phyloP scores from a whole-genome alignment of 2,797 vertebrate species.

The Cetoscarus ocellatus region DNA sequence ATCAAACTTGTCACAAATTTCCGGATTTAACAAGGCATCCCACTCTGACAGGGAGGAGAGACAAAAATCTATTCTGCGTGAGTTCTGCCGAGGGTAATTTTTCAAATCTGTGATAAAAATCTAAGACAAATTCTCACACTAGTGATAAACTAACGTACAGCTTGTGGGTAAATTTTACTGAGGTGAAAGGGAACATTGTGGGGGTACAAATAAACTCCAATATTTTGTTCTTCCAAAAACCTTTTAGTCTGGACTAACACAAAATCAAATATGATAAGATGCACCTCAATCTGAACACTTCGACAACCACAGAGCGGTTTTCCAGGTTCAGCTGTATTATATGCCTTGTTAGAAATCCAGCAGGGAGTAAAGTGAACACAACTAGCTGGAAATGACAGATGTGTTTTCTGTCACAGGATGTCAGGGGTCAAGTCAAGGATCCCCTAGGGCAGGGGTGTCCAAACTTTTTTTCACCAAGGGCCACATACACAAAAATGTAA shows the following conservation, averaged over 20 bases:
- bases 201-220: conserved; percentile 5
- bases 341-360: conserved; percentile 17
- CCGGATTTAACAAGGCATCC: conserved; percentile 81
- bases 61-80: conserved; percentile 68
- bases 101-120: conserved; percentile 62
- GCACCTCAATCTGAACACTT: no score
- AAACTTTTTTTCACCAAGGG: no score
- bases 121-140: conserved; percentile 34
- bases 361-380: conserved; percentile 35
- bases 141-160: conserved; percentile 33
- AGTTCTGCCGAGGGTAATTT: conserved; percentile 34
- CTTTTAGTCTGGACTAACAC: no score
- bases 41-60: conserved; percentile 35
- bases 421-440: conserved; percentile 54
- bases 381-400: conserved; percentile 53
- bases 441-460: not conserved
- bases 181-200: conserved; percentile 6
- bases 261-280: no score
- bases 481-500: no score
- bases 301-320: no score
- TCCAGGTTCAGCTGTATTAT: not conserved
- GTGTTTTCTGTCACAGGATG: conserved; percentile 59
- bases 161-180: conserved; percentile 13
- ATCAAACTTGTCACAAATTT: conserved; percentile 86
- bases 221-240: no score